These are phyloP conservation scores for Drosophila siamana DNA, from an alignment of 2,888 invertebrate genomes.

Conservation along the genomic window DNA sequence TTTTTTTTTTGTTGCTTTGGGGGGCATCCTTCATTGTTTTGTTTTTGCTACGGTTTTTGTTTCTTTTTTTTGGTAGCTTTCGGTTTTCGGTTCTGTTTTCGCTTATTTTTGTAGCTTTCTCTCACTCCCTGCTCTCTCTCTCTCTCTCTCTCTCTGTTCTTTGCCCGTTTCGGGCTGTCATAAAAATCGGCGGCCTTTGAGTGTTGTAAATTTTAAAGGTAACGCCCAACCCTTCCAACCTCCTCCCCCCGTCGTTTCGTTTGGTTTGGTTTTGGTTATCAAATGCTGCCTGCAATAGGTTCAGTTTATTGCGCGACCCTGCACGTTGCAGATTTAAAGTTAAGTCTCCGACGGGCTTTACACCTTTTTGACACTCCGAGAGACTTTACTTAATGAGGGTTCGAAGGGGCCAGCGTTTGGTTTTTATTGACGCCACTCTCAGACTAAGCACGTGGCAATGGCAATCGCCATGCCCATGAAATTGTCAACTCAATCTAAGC, in stretches of 20 bases:
- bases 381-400: slow-evolving; percentile 56
- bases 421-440: slow-evolving; percentile 42
- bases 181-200: slow-evolving; percentile 66
- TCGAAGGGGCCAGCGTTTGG: slow-evolving; percentile 17
- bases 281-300: slow-evolving; percentile 45
- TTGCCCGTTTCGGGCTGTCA: slow-evolving; percentile 46
- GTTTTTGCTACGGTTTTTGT: slow-evolving; percentile 55
- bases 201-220: slow-evolving; percentile 66
- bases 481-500: slow-evolving; percentile 45
- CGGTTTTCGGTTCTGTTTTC: slow-evolving; percentile 32
- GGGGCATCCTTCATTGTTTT: slow-evolving; percentile 68
- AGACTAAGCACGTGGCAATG: slow-evolving; percentile 22
- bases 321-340: slow-evolving; percentile 53
- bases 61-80: slow-evolving; percentile 43
- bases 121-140: slow-evolving; percentile 10
- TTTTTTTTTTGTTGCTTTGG: slow-evolving; percentile 29
- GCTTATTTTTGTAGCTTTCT: slow-evolving; percentile 59
- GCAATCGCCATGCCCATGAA: slow-evolving; percentile 9
- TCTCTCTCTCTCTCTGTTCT: not conserved
- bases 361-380: slow-evolving; percentile 41
- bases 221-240: not conserved
- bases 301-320: slow-evolving; percentile 42
- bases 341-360: slow-evolving; percentile 42
- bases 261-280: slow-evolving; percentile 21
- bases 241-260: not conserved